Evolutionary conservation across 2,888 invertebrate species (phyloP).

Genomic region (Leptinotarsa tumamoca): DNA sequence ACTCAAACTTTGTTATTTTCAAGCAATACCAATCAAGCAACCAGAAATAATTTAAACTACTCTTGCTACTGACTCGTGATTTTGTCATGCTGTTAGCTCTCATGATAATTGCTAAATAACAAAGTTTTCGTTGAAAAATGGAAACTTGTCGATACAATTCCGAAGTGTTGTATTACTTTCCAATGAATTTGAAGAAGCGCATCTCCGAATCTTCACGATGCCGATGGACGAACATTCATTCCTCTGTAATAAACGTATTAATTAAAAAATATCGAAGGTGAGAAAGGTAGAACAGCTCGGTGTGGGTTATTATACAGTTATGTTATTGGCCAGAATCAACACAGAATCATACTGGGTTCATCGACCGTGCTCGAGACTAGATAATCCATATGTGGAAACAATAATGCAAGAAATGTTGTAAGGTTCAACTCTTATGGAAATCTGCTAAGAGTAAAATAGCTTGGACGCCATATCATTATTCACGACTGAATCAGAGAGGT

Average conservation of each 20-base stretch:
- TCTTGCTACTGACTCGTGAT: too few relatives aligned
- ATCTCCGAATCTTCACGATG: background rate
- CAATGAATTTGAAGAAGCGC: background rate
- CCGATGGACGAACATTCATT: background rate
- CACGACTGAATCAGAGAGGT: background rate
- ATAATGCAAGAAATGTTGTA: background rate
- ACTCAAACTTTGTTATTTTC: too few relatives aligned
- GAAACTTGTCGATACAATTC: too few relatives aligned
- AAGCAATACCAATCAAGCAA: too few relatives aligned
- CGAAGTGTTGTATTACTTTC: too few relatives aligned
- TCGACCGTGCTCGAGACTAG: constrained; percentile 19
- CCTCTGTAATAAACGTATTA: background rate
- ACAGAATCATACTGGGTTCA: constrained; percentile 19
- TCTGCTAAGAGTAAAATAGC: background rate
- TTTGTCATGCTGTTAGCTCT: too few relatives aligned
- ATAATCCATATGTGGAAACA: constrained; percentile 28
- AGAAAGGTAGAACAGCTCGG: background rate
- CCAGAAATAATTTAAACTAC: too few relatives aligned
- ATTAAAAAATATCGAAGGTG: background rate
- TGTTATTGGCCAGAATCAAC: constrained; percentile 18
- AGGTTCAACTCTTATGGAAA: background rate
- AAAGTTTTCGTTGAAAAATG: too few relatives aligned
- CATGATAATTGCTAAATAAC: too few relatives aligned
- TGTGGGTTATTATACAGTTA: constrained; percentile 7
- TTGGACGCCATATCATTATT: background rate